Conservation (phyloP, 2,888 invertebrate genomes). For the Endotricha flammealis region DNA sequence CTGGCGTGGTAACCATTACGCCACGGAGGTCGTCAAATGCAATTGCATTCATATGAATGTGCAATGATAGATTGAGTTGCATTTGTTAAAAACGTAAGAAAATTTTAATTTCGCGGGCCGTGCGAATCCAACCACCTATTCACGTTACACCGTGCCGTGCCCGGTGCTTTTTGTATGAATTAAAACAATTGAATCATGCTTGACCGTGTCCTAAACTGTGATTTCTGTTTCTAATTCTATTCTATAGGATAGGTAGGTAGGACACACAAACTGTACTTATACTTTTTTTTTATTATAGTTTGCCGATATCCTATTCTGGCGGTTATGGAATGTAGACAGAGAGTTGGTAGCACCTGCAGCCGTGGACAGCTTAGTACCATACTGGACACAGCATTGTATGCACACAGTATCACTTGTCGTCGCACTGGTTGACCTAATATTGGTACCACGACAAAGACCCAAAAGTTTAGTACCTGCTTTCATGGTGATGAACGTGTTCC, state of each 20-base stretch:
- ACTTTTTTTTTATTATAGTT: slow-evolving; percentile 39
- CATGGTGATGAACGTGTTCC: slow-evolving; percentile 31
- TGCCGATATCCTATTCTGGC: slow-evolving; percentile 61
- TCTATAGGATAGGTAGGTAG: too few relatives aligned
- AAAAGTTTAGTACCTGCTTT: slow-evolving; percentile 34
- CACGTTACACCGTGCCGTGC: too few relatives aligned
- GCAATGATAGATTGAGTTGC: too few relatives aligned
- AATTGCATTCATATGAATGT: too few relatives aligned
- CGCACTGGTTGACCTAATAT: slow-evolving; percentile 45
- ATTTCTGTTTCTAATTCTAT: not conserved
- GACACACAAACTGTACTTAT: not conserved
- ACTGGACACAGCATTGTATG: slow-evolving; percentile 61
- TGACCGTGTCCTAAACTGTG: too few relatives aligned
- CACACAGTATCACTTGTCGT: slow-evolving; percentile 53
- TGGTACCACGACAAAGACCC: slow-evolving; percentile 47
- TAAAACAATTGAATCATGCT: too few relatives aligned
- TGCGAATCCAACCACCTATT: too few relatives aligned
- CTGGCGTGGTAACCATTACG: too few relatives aligned
- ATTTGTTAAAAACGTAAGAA: too few relatives aligned
- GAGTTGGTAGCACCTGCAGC: slow-evolving; percentile 44
- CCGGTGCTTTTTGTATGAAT: too few relatives aligned
- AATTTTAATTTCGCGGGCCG: too few relatives aligned
- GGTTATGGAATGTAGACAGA: slow-evolving; percentile 50
- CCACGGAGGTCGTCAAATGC: too few relatives aligned
- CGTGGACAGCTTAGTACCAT: slow-evolving; percentile 43